Evolutionary conservation across 2,888 invertebrate genomes (phyloP), one percentile per base, ranked within the genome.

Genomic region (Venusia cambrica): DNA sequence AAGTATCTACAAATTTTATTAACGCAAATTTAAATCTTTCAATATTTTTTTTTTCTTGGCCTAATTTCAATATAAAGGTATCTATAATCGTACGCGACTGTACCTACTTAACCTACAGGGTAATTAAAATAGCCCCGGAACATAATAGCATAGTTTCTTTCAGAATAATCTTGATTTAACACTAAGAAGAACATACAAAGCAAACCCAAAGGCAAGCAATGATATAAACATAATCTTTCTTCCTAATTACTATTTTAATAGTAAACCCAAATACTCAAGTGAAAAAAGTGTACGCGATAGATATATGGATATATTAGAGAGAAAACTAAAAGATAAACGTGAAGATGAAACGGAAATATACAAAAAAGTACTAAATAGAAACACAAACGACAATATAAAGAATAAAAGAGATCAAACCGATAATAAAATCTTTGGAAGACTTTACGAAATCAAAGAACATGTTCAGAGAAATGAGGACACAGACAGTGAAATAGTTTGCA

Each of bases 171-270:
- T 28, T 3, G 24, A 22, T 10, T 5, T 20, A 10, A 6, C n/a
- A 13, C 9, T 20, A 17, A 26, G 25, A 30, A 25, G 24, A 19
- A 11, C 16, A 14, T 22, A 24, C 13, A 18, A 13, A 4, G 15
- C 24, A 10, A 6, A 26, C 2, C 5, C 19, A 19, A 5, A 25
- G 16, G 5, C 8, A 9, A 35, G 20, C 11, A 21, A 21, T 2
- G 22, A 19, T 15, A 25, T 34, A 2, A 27, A 27, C 16, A 35
- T 35, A n/a, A 18, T 19, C 5, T 14, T 28, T 28, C 35, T 22
- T 5, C 18, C 28, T 4, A 28, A 28, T 8, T 28, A 28, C 2
- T n/a, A n/a, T n/a, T 22, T 17, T 12, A 26, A 19, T 10, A 12
- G 16, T 3, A 21, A 27, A 21, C 16, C 26, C 9, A 3, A 21